Percentiles rank a stretch among this genome's conserved stretches.
phyloP scores from a whole-genome alignment of 2,113 vertebrate genomes.

The Aphyosemion australe region DNA sequence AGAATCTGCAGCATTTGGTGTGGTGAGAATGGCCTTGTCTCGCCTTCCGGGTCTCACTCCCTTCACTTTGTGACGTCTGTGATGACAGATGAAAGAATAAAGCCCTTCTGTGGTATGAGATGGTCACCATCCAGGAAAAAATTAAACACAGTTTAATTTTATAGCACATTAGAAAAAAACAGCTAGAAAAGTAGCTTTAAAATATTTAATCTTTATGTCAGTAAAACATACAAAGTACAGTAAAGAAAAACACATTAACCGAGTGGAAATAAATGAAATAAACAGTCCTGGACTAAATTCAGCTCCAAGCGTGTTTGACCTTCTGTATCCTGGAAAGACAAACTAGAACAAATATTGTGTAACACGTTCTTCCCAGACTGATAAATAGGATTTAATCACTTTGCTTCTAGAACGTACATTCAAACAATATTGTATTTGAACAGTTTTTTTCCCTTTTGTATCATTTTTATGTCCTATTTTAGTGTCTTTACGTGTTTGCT shows the following conservation, averaged over 20 bases:
- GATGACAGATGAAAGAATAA: neutral
- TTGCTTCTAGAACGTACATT: neutral
- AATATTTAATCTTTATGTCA: neutral
- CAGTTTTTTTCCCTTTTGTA: neutral
- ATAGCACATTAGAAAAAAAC: neutral
- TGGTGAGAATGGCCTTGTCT: neutral
- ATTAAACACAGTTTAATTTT: neutral
- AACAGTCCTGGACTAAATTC: neutral
- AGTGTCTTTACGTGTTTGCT: neutral
- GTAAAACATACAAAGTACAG: neutral
- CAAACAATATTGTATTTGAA: neutral
- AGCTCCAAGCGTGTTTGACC: neutral
- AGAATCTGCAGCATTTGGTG: neutral
- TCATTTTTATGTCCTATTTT: neutral
- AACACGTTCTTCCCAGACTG: slow-evolving; percentile 3
- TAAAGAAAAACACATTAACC: neutral
- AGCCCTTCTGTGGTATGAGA: neutral
- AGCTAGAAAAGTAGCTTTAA: neutral
- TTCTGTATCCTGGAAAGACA: slow-evolving; percentile 3
- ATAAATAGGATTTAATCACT: neutral
- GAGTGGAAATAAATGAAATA: neutral
- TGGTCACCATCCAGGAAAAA: neutral
- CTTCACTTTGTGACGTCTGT: neutral
- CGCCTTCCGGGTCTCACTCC: neutral
- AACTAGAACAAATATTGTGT: neutral